phyloP scores from a whole-genome alignment of 2,113 vertebrate genomes.

The Serilophus lunatus region DNA sequence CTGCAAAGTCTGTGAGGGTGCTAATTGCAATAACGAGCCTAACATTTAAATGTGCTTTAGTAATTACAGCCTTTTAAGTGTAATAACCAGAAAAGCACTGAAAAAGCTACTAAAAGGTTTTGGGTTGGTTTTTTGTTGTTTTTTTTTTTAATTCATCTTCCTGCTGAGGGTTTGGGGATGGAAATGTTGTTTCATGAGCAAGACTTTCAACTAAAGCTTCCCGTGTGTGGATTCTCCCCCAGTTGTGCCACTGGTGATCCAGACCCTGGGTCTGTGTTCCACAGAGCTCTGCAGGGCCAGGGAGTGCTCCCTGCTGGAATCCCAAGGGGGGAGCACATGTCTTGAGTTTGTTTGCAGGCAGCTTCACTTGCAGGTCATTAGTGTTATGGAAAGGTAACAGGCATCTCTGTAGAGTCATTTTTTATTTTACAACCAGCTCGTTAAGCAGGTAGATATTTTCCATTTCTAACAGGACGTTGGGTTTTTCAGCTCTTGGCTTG shows the following conservation, averaged over 20 bases:
- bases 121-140: too few relatives aligned
- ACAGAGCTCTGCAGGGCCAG: neutral
- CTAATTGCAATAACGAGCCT: neutral
- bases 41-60: neutral
- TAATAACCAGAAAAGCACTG: neutral
- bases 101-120: neutral
- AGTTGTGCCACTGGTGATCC: neutral
- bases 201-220: neutral
- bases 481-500: neutral
- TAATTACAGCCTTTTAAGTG: neutral
- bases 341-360: neutral
- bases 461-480: accelerated
- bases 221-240: accelerated
- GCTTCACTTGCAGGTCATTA: accelerated
- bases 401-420: neutral
- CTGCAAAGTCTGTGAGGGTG: neutral
- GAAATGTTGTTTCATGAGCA: neutral
- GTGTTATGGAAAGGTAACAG: accelerated
- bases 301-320: accelerated
- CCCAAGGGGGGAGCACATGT: accelerated
- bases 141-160: accelerated
- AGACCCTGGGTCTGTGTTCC: accelerated
- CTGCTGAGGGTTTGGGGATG: neutral
- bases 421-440: neutral
- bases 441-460: accelerated